A percentile compares a stretch with the other conserved stretches of the same genome.
Conservation (phyloP, 2,888 invertebrate species). For the Octodonta nipae region DNA sequence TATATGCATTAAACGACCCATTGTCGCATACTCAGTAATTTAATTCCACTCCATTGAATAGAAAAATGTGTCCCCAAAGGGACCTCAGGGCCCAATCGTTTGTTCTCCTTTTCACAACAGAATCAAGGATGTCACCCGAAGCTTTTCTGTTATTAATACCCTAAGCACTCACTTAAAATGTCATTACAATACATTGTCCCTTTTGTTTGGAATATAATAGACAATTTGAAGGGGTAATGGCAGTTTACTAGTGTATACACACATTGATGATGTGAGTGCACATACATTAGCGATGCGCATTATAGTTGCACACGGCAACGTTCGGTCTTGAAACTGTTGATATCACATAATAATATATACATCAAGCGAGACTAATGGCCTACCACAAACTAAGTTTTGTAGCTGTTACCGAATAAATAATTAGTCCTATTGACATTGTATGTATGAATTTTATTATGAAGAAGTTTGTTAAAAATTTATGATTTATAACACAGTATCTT, state of each 20-base stretch:
- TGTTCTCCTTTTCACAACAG: conserved; percentile 15
- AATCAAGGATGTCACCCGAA: conserved; percentile 15
- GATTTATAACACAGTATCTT: too few species aligned
- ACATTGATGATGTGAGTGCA: background rate
- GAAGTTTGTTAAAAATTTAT: too few species aligned
- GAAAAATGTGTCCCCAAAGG: conserved; percentile 9
- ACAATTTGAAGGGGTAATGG: conserved; percentile 10
- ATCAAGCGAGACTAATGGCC: too few species aligned
- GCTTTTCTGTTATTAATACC: conserved; percentile 11
- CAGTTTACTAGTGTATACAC: background rate
- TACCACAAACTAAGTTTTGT: too few species aligned
- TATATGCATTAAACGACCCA: conserved; percentile 13
- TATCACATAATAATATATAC: too few species aligned
- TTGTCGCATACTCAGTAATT: conserved; percentile 9
- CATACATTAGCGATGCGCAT: too few species aligned
- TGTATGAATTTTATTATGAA: too few species aligned
- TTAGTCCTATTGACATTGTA: too few species aligned
- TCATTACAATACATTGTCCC: conserved; percentile 14
- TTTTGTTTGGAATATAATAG: conserved; percentile 17
- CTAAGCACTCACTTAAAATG: conserved; percentile 17
- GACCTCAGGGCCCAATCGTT: conserved; percentile 8
- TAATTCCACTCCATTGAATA: conserved; percentile 11
- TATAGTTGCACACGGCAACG: too few species aligned
- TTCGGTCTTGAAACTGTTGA: too few species aligned
- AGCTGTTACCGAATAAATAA: too few species aligned